Percentiles rank a stretch among this genome's conserved stretches.
These are phyloP conservation scores for Gandaritis pyraliata DNA, from an alignment of 2,888 invertebrate species.

Conservation along the genomic window DNA sequence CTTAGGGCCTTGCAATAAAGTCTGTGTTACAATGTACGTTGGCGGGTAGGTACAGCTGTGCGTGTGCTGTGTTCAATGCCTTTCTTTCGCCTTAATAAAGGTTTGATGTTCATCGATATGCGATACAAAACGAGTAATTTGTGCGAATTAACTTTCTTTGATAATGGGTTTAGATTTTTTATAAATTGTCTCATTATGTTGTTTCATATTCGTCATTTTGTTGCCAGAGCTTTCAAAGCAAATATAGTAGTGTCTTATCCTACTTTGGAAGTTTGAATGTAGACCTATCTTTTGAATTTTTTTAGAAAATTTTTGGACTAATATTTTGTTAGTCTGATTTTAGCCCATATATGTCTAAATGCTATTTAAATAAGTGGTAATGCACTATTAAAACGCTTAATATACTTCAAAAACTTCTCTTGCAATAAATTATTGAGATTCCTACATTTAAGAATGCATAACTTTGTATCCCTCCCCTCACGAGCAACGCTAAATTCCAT, in stretches of 20 bases:
- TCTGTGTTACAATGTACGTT: slow-evolving; percentile 28
- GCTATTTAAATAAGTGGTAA: neutral
- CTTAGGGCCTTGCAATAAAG: slow-evolving; percentile 38
- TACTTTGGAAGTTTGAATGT: neutral
- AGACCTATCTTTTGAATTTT: too few species aligned
- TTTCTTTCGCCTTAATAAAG: slow-evolving; percentile 49
- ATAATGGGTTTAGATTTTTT: slow-evolving; percentile 17
- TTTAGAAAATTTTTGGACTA: too few species aligned
- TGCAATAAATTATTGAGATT: slow-evolving; percentile 8
- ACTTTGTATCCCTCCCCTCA: slow-evolving; percentile 1
- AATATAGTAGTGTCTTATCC: neutral
- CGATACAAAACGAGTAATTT: slow-evolving; percentile 40
- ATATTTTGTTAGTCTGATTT: too few species aligned
- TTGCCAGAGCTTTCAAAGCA: too few species aligned
- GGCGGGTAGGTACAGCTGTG: slow-evolving; percentile 28
- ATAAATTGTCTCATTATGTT: too few species aligned
- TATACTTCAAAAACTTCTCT: neutral
- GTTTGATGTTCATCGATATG: slow-evolving; percentile 42
- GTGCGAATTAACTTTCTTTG: slow-evolving; percentile 33
- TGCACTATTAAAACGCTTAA: neutral
- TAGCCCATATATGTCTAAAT: too few species aligned
- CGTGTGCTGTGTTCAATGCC: slow-evolving; percentile 43
- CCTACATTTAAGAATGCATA: slow-evolving; percentile 3
- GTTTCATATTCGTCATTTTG: too few species aligned
- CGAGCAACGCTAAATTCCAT: slow-evolving; percentile 16